These are phyloP conservation scores for Cheilosia impressa DNA, from an alignment of 2,888 invertebrate species.

Conservation along the genomic window DNA sequence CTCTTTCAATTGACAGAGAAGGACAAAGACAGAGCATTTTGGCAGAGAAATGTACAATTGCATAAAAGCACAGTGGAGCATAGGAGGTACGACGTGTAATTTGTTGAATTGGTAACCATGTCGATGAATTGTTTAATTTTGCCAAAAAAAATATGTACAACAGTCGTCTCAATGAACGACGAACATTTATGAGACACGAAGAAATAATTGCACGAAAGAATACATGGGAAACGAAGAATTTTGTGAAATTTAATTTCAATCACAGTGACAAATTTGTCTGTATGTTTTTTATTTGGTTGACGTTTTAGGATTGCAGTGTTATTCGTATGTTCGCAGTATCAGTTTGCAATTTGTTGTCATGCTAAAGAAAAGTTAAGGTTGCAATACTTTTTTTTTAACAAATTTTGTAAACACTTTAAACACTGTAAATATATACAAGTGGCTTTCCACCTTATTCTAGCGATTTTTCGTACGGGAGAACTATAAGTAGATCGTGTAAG, in stretches of 20 bases:
- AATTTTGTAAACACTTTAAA: too few species aligned
- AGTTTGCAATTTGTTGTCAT: too few species aligned
- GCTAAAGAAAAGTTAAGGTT: too few species aligned
- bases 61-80: constrained; percentile 28
- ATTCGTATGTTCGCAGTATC: too few species aligned
- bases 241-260: neutral
- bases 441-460: too few species aligned
- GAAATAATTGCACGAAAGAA: neutral
- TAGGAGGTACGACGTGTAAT: neutral
- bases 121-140: neutral
- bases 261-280: neutral
- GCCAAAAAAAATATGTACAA: neutral
- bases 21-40: constrained; percentile 35
- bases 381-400: too few species aligned
- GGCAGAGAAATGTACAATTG: constrained; percentile 57
- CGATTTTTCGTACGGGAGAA: too few species aligned
- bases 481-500: too few species aligned
- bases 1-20: constrained; percentile 11
- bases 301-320: neutral
- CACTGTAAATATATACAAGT: too few species aligned
- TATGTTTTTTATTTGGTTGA: neutral
- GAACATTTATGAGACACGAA: neutral
- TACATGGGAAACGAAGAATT: neutral
- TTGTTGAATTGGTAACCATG: constrained; percentile 1
- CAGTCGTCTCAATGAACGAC: neutral